Conservation (phyloP, 2,113 vertebrate genomes). For the Microcebus lehilahytsara region DNA sequence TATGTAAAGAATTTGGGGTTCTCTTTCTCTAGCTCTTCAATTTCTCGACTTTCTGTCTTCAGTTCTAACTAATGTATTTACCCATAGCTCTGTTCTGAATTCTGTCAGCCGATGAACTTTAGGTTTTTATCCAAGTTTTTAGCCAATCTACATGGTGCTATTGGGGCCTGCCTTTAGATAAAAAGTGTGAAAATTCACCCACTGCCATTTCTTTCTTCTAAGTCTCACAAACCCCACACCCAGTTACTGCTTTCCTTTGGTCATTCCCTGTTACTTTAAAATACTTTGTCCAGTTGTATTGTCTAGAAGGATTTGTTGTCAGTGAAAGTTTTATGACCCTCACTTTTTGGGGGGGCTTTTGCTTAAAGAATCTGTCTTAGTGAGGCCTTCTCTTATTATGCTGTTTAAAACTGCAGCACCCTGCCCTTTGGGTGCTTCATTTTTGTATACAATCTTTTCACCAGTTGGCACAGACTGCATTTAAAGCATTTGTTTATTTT, state of each 20-base stretch:
- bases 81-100: neutral
- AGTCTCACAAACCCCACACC: neutral
- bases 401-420: neutral
- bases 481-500: constrained; percentile 21
- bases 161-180: neutral
- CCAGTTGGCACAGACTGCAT: neutral
- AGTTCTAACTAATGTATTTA: neutral
- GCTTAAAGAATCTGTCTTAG: neutral
- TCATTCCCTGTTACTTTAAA: neutral
- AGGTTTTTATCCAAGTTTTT: neutral
- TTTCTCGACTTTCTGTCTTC: neutral
- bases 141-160: neutral
- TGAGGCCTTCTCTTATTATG: neutral
- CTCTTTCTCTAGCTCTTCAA: neutral
- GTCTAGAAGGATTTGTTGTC: neutral
- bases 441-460: neutral
- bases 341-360: neutral
- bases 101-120: neutral
- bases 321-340: neutral
- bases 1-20: neutral
- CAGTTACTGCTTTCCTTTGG: neutral
- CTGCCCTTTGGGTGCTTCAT: neutral
- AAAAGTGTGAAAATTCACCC: neutral
- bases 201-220: neutral
- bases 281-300: neutral